A percentile compares a stretch with the other conserved stretches of the same genome.
Conservation (phyloP, 2,888 invertebrate species). For the Plebejus argus region DNA sequence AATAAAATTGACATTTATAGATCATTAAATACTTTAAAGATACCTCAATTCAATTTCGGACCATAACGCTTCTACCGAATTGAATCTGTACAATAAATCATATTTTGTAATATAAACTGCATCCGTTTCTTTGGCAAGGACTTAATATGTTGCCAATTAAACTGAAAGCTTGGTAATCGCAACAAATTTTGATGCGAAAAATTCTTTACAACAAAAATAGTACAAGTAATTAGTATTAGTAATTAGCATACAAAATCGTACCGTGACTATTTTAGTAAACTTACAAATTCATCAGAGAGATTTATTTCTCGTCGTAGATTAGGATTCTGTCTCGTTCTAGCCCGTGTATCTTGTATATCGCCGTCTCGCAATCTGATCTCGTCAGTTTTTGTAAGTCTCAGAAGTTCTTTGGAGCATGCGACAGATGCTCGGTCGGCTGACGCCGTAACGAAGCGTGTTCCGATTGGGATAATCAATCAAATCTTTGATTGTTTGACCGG, state of each 20-base stretch:
- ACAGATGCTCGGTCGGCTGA: conserved; percentile 78
- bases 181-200: neutral
- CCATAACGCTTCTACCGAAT: conserved; percentile 5
- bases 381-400: conserved; percentile 75
- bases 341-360: conserved; percentile 49
- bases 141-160: neutral
- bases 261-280: conserved; percentile 32
- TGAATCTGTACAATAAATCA: conserved; percentile 24
- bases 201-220: neutral
- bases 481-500: conserved; percentile 72
- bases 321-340: conserved; percentile 56
- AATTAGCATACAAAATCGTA: conserved; percentile 9
- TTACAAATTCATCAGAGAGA: conserved; percentile 59
- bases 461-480: conserved; percentile 78
- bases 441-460: conserved; percentile 75
- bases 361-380: conserved; percentile 56
- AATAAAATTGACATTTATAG: conserved; percentile 31
- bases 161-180: neutral
- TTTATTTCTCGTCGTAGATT: conserved; percentile 56
- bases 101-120: neutral
- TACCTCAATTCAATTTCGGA: conserved; percentile 23
- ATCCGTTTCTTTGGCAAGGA: conserved; percentile 6
- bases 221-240: neutral
- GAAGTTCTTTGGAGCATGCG: conserved; percentile 73
- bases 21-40: conserved; percentile 10